phyloP scores from a whole-genome alignment of 2,888 invertebrate species.

The Dolichopus griseipennis region DNA sequence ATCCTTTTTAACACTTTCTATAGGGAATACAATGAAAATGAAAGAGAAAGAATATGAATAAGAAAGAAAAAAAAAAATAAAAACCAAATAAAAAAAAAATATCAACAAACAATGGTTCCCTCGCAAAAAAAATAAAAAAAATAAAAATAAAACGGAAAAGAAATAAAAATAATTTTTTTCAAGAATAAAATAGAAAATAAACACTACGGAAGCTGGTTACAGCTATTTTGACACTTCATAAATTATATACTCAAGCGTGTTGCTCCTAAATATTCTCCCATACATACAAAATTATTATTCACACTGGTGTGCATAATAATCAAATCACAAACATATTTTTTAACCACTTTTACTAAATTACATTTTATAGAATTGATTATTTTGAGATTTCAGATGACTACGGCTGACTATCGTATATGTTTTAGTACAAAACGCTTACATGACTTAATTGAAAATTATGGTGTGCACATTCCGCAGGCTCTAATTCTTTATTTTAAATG shows the following conservation, averaged over 20 bases:
- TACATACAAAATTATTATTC: no score
- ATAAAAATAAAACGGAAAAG: not conserved
- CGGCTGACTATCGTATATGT: no score
- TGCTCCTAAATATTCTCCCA: not conserved
- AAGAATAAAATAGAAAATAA: not conserved
- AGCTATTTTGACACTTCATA: constrained; percentile 6
- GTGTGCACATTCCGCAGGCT: no score
- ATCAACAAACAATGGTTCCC: not conserved
- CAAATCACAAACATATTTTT: no score
- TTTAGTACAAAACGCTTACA: no score
- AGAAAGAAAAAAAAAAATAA: not conserved
- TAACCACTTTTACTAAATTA: no score
- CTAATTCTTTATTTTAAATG: no score
- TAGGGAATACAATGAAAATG: not conserved
- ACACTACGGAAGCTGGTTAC: constrained; percentile 1
- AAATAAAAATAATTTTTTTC: no score
- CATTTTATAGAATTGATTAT: no score
- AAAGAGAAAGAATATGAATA: not conserved
- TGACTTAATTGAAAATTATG: no score
- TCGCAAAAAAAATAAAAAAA: not conserved
- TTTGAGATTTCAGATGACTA: no score
- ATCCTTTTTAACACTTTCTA: constrained; percentile 6
- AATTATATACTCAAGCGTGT: not conserved
- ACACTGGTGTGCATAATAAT: no score
- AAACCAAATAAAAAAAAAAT: not conserved